Base-by-base conservation (phyloP, 1,140 invertebrate genomes). In the Polypedilum pembai region DNA sequence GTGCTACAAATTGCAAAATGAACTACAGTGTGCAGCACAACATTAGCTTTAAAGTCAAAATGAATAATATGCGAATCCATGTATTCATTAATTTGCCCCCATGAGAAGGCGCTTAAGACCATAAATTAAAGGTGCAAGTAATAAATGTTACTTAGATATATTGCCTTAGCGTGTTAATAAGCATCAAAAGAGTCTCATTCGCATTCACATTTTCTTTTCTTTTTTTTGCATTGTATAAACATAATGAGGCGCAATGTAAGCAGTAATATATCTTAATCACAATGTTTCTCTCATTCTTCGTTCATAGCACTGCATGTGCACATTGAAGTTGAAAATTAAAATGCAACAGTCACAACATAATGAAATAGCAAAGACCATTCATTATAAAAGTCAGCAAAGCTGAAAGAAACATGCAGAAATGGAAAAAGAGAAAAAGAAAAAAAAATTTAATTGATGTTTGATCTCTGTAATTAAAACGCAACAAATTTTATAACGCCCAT, bases 101-200 rank as follows among this genome's bases (percentile, higher is more conserved):
- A 56, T 56, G n/a, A 56, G 10, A 56, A 56, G 45, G 12, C 12
- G 45, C 45, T 56, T 4, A 56, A 56, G 15, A 45, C 45, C n/a
- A 56, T 56, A 56, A 56, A 56, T 56, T 56, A 56, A 56, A 56
- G 45, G 45, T 56, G 45, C 45, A 56, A 56, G 45, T 56, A 56
- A 56, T 56, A 56, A 56, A 56, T 56, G 45, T 56, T 15, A 56
- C 45, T 56, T 56, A 56, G 45, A 56, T 56, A 56, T 56, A 56
- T 56, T 56, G n/a, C 45, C 45, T 12, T 56, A 56, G 45, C 45
- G 45, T 56, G 45, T 56, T 56, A 56, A 56, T 56, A 56, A 56
- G 45, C 45, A 56, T 56, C 45, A 56, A 56, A 33, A 33, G 24
- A 33, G 24, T 33, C 24, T 33, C 24, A 33, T 33, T 33, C 24